Conservation (phyloP, 2,113 vertebrate genomes). For the Macquaria ambigua region DNA sequence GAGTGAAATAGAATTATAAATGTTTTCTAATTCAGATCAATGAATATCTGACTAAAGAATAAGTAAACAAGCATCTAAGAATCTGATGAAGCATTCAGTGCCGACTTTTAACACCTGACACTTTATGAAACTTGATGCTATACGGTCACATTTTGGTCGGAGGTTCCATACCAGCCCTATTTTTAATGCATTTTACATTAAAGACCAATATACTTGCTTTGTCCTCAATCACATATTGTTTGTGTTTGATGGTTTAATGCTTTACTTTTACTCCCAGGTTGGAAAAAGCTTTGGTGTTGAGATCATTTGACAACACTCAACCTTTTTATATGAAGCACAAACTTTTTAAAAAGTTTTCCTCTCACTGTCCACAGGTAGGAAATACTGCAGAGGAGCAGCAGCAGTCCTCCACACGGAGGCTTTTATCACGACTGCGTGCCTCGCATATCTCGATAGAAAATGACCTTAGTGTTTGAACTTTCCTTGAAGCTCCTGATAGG, state of each 20-base stretch:
- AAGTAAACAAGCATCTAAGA: not conserved
- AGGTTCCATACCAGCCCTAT: not conserved
- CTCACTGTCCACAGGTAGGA: not conserved
- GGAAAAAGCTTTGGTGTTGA: not conserved
- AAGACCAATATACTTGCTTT: not conserved
- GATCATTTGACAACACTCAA: not conserved
- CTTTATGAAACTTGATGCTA: not conserved
- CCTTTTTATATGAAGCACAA: not conserved
- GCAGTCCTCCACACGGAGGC: slow-evolving; percentile 30
- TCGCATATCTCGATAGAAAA: slow-evolving; percentile 16
- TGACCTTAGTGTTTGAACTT: not conserved
- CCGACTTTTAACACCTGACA: not conserved
- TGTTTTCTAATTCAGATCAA: too few species aligned
- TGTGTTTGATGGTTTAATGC: not conserved
- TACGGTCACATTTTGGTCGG: not conserved
- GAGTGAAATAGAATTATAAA: too few species aligned
- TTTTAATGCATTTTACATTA: not conserved
- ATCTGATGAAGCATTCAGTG: not conserved
- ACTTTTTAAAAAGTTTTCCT: not conserved
- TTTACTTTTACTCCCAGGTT: not conserved
- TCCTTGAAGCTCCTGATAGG: slow-evolving; percentile 14
- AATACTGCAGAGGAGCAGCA: not conserved
- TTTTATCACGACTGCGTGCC: slow-evolving; percentile 39
- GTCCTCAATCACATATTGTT: not conserved
- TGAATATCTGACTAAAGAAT: too few species aligned